A percentile compares a stretch with the other conserved stretches of the same genome.
These are phyloP conservation scores for Pheosia gnoma DNA, from an alignment of 2,888 invertebrate species.

Conservation along the genomic window DNA sequence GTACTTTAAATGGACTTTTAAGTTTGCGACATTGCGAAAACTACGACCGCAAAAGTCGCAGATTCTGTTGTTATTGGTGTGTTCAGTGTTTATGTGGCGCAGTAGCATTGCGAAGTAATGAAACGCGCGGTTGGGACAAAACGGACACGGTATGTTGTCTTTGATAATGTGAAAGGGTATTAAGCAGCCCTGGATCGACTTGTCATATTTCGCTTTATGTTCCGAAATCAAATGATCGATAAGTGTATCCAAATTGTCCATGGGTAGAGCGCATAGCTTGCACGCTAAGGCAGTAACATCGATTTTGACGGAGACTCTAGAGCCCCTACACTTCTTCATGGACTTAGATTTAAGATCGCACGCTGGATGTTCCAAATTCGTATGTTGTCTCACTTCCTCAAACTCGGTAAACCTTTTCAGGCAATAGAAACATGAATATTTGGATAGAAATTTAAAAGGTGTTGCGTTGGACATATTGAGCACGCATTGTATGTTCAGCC, in stretches of 20 bases:
- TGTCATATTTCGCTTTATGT: constrained; percentile 70
- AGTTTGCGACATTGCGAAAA: constrained; percentile 63
- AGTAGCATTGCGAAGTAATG: constrained; percentile 68
- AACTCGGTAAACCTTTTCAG: constrained; percentile 66
- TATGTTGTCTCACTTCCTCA: constrained; percentile 67
- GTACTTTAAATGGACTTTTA: constrained; percentile 68
- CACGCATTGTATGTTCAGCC: constrained; percentile 71
- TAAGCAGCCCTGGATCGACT: constrained; percentile 58
- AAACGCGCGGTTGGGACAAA: constrained; percentile 60
- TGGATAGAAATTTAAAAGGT: constrained; percentile 72
- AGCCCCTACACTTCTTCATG: constrained; percentile 72
- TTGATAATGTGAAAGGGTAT: constrained; percentile 67
- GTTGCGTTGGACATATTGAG: constrained; percentile 74
- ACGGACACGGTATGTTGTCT: constrained; percentile 70
- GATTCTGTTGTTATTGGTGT: constrained; percentile 70
- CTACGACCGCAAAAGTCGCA: constrained; percentile 74
- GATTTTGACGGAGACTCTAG: constrained; percentile 66
- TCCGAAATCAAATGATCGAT: constrained; percentile 66
- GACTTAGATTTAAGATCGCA: constrained; percentile 69
- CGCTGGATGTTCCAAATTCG: constrained; percentile 59
- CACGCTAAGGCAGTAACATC: constrained; percentile 65
- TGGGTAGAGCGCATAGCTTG: constrained; percentile 57
- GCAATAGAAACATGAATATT: constrained; percentile 73
- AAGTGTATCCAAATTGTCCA: constrained; percentile 54
- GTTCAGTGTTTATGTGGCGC: constrained; percentile 69